Conservation (phyloP, 2,797 vertebrate genomes). For the Buphagus erythrorhynchus region DNA sequence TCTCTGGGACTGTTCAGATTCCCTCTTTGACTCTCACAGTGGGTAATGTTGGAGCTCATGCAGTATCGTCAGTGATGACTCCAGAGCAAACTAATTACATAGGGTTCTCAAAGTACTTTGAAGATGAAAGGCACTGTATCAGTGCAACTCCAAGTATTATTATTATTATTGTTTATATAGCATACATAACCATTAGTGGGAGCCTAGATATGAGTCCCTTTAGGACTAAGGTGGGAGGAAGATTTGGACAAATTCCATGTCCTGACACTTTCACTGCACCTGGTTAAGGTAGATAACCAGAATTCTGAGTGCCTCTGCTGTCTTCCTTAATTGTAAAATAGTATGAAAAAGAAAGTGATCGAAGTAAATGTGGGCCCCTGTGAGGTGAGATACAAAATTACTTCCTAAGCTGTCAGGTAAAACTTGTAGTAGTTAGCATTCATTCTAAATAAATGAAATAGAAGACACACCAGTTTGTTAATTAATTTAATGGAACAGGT, state of each 20-base stretch:
- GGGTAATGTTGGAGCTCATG: neutral
- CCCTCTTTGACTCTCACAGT: neutral
- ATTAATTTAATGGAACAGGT: neutral
- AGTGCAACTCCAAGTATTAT: neutral
- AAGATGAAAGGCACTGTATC: slow-evolving; percentile 54
- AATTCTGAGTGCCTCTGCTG: neutral
- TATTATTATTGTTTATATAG: slow-evolving; percentile 3
- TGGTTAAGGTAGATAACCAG: slow-evolving; percentile 39
- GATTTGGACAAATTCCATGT: slow-evolving; percentile 9
- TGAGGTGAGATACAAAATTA: slow-evolving; percentile 25
- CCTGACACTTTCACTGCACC: slow-evolving; percentile 10
- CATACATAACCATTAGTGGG: neutral
- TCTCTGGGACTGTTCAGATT: neutral
- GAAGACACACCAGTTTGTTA: neutral
- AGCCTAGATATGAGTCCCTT: neutral
- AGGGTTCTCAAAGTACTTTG: slow-evolving; percentile 35
- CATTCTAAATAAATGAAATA: neutral
- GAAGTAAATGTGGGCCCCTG: slow-evolving; percentile 24
- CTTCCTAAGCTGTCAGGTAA: neutral
- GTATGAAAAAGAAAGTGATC: neutral
- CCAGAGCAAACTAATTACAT: neutral
- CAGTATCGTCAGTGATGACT: neutral
- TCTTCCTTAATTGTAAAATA: slow-evolving; percentile 46
- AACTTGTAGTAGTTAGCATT: neutral
- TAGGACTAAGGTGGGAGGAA: slow-evolving; percentile 16